Evolutionary conservation across 2,888 invertebrate genomes (phyloP).

Genomic region (Eupeodes latifasciatus): DNA sequence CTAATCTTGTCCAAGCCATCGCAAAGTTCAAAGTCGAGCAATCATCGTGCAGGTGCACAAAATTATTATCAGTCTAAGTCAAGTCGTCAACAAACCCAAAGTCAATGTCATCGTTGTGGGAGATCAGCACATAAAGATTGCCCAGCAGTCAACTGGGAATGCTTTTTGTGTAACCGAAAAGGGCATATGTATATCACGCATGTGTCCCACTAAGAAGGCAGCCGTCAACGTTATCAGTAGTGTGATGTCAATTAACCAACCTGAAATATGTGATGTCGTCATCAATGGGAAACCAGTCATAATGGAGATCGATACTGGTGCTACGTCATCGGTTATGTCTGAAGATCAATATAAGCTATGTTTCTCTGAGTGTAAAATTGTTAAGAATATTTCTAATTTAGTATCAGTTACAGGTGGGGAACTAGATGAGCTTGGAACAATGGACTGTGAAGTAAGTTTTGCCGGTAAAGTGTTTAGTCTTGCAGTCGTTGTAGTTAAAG

Average conservation of each 20-base stretch:
- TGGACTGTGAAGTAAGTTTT: too few relatives aligned
- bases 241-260: neutral
- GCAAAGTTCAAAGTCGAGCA: neutral
- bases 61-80: neutral
- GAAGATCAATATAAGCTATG: neutral
- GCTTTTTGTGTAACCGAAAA: constrained; percentile 1
- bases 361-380: too few relatives aligned
- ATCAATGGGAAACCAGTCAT: neutral
- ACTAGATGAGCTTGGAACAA: too few relatives aligned
- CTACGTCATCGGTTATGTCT: neutral
- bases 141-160: constrained; percentile 17
- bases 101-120: constrained; percentile 13
- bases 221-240: neutral
- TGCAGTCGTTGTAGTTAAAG: neutral
- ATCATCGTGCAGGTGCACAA: neutral
- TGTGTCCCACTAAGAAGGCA: neutral
- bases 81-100: neutral
- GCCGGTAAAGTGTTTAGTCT: too few relatives aligned
- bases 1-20: neutral
- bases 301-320: neutral
- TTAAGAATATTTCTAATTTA: too few relatives aligned
- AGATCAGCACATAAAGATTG: constrained; percentile 5
- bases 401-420: too few relatives aligned
- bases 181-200: neutral
- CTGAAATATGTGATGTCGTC: constrained; percentile 4